Evolutionary conservation across 2,113 vertebrate species (phyloP).

Genomic region (Emberiza fucata): DNA sequence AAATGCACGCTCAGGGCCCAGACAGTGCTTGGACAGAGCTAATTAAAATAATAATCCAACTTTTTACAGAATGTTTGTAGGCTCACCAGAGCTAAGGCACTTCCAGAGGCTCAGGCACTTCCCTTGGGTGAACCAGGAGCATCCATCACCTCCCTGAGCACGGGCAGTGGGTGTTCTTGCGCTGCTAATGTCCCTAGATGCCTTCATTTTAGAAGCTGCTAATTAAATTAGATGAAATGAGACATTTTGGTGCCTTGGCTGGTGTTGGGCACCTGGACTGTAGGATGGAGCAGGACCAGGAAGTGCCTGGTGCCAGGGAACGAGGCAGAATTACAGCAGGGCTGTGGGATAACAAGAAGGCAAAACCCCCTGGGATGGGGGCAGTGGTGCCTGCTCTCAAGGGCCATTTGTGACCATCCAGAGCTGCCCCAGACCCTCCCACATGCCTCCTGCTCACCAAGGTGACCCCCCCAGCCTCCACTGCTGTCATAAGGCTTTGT

Average conservation of each 20-base stretch:
- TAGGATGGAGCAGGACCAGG: background rate
- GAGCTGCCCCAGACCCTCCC: background rate
- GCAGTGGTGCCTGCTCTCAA: background rate
- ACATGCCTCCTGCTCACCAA: background rate
- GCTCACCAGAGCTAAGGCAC: accelerated
- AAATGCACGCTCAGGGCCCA: background rate
- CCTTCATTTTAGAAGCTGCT: background rate
- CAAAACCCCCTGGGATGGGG: background rate
- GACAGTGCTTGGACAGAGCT: background rate
- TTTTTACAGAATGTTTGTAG: background rate
- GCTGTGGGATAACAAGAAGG: too few relatives aligned
- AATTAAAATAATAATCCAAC: background rate
- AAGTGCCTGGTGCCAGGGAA: background rate
- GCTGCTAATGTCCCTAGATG: background rate
- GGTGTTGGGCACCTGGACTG: accelerated
- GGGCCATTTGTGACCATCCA: background rate
- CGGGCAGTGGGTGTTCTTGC: accelerated
- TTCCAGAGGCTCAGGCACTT: background rate
- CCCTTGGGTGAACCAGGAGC: background rate
- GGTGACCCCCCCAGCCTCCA: background rate
- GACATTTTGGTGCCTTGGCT: background rate
- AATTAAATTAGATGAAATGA: background rate
- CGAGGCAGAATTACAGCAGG: background rate
- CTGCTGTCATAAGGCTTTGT: background rate
- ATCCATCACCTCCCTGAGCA: background rate